Base-by-base conservation (phyloP, 2,888 invertebrate genomes). In the Ectemnius cavifrons region DNA sequence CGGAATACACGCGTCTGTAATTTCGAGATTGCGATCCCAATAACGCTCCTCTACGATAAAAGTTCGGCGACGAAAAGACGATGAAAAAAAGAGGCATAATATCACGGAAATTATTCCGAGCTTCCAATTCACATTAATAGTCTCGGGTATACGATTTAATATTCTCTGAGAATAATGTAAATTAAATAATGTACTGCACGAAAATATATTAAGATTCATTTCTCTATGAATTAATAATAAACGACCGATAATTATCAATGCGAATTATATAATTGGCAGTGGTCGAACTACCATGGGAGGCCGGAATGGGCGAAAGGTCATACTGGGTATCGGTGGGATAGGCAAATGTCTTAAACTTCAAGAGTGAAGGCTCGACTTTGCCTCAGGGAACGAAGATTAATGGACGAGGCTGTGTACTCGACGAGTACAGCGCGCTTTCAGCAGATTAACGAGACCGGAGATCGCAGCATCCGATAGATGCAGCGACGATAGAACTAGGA, bases 221-320 rank as follows among this genome's bases (percentile, higher is more conserved):
- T 8, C 4, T 6, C 28, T 8, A 4, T 37, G 28, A 37, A 6
- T 37, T 4, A 37, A 37, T 4, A 37, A 2, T 8, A 8, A 37
- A 0, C 11, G 8, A 0, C 37, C 11, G 8, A 37, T 37, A 37
- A 37, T 37, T 37, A 37, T 37, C 37, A 37, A 37, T 37, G 5
- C 6, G 8, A 37, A 37, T 37, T 37, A 37, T 37, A 37, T 82
- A 82, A 82, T 82, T 82, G 82, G 73, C 80, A 79, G 77, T 37
- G 37, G 37, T 37, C 67, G 59, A 70, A 70, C 57, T 62, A 67
- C 69, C 73, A 71, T 67, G 75, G 66, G 72, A 77, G 72, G 5
- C 57, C 63, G 71, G 56, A 77, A 69, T 75, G 82, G 71, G 58
- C 77, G 49, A 80, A 80, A 80, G 82, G 83, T 79, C 78, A 67